Evolutionary conservation across 2,797 vertebrate genomes (phyloP).

Genomic region (Octomys mimax): DNA sequence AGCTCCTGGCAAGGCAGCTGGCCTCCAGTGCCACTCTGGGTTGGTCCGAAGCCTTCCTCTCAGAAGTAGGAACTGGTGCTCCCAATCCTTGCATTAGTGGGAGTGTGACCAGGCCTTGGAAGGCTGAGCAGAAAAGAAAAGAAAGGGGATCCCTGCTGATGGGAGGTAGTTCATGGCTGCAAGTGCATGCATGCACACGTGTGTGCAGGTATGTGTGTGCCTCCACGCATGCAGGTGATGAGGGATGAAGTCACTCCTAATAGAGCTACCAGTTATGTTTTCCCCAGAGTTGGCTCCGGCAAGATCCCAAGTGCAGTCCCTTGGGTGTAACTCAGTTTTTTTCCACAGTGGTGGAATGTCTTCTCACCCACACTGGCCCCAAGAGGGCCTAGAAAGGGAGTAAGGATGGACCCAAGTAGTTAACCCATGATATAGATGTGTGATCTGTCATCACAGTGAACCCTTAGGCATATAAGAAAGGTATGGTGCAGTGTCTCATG

Average conservation of each 20-base stretch:
- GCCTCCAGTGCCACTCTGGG: not conserved
- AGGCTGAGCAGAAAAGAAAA: not conserved
- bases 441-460: not conserved
- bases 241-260: not conserved
- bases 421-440: not conserved
- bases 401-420: not conserved
- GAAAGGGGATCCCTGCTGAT: not conserved
- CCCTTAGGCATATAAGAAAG: not conserved
- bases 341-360: not conserved
- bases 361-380: not conserved
- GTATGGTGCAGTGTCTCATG: not conserved
- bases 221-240: rapidly evolving
- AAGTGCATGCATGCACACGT: not conserved
- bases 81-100: not conserved
- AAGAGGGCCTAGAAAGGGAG: not conserved
- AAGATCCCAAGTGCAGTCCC: not conserved
- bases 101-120: not conserved
- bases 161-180: not conserved
- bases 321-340: not conserved
- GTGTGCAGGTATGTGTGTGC: rapidly evolving
- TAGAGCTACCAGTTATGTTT: not conserved
- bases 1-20: not conserved
- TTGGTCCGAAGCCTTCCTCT: not conserved
- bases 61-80: not conserved
- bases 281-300: not conserved